Conservation (phyloP, 2,888 invertebrate genomes). For the Colletes collaris region DNA sequence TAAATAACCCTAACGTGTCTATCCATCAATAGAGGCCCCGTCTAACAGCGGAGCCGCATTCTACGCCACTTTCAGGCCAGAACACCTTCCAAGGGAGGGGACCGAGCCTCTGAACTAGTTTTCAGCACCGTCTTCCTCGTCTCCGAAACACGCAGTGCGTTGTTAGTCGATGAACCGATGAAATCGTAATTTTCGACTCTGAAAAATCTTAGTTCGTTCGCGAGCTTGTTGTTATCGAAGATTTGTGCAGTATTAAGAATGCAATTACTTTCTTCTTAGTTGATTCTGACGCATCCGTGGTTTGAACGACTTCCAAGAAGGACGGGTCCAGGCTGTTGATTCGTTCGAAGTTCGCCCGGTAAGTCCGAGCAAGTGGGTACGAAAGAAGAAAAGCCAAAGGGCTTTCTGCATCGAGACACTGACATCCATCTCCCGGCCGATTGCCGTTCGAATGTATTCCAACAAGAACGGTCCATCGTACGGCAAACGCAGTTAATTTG, state of each 20-base stretch:
- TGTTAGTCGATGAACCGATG: constrained; percentile 6
- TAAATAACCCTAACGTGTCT: constrained; percentile 74
- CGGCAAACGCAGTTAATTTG: constrained; percentile 51
- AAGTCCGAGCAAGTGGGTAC: neutral
- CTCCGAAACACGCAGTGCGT: neutral
- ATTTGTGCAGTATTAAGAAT: too few relatives aligned
- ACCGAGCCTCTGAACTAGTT: constrained; percentile 26
- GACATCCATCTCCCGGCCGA: constrained; percentile 31
- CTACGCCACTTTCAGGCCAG: constrained; percentile 35
- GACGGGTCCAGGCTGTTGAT: constrained; percentile 4
- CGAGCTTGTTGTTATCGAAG: too few relatives aligned
- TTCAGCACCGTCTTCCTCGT: constrained; percentile 9
- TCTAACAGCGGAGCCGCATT: constrained; percentile 30
- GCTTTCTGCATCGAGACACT: constrained; percentile 2
- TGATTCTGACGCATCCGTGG: too few relatives aligned
- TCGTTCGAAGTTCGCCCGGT: neutral
- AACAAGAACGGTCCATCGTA: constrained; percentile 24
- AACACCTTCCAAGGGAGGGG: constrained; percentile 3
- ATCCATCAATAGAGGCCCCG: constrained; percentile 67
- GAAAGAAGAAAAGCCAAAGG: neutral
- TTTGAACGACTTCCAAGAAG: neutral
- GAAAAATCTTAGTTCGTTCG: neutral
- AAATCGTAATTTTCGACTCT: too few relatives aligned
- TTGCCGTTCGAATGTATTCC: constrained; percentile 38
- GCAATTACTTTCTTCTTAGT: too few relatives aligned